Evolutionary conservation across 2,797 vertebrate genomes (phyloP).

Genomic region (Phylloscopus collybita): DNA sequence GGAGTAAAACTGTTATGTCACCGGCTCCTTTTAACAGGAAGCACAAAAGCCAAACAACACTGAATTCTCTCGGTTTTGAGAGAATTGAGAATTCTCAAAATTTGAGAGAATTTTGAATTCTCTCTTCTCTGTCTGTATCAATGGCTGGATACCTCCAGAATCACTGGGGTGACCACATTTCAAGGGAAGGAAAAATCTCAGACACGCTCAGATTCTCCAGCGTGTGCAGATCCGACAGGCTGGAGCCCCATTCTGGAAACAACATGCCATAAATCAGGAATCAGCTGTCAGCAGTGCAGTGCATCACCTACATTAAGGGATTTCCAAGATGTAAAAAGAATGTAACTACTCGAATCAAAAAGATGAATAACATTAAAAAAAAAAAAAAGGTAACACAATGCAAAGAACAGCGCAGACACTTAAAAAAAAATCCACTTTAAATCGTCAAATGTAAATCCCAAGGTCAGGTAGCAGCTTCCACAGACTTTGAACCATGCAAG

Average conservation of each 20-base stretch:
- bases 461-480: slow-evolving; percentile 66
- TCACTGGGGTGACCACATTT: slow-evolving; percentile 14
- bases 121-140: not conserved
- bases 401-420: slow-evolving; percentile 6
- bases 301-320: slow-evolving; percentile 48
- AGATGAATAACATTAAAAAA: slow-evolving; percentile 4
- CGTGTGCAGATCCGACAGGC: slow-evolving; percentile 7
- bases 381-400: not conserved
- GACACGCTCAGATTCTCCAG: slow-evolving; percentile 10
- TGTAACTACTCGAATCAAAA: slow-evolving; percentile 31
- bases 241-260: slow-evolving; percentile 48
- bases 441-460: slow-evolving; percentile 51
- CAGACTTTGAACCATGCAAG: not conserved
- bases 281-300: slow-evolving; percentile 26
- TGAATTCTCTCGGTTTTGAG: not conserved
- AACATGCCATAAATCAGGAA: slow-evolving; percentile 22
- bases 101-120: too few relatives aligned
- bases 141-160: slow-evolving; percentile 10
- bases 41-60: slow-evolving; percentile 19
- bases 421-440: not conserved
- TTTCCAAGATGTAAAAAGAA: slow-evolving; percentile 56
- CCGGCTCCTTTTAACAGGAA: slow-evolving; percentile 24
- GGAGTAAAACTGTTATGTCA: not conserved
- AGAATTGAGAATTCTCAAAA: too few relatives aligned
- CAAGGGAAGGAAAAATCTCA: not conserved